Evolutionary conservation across 1,140 invertebrate species (phyloP).

Genomic region (Drosophila nebulosa): DNA sequence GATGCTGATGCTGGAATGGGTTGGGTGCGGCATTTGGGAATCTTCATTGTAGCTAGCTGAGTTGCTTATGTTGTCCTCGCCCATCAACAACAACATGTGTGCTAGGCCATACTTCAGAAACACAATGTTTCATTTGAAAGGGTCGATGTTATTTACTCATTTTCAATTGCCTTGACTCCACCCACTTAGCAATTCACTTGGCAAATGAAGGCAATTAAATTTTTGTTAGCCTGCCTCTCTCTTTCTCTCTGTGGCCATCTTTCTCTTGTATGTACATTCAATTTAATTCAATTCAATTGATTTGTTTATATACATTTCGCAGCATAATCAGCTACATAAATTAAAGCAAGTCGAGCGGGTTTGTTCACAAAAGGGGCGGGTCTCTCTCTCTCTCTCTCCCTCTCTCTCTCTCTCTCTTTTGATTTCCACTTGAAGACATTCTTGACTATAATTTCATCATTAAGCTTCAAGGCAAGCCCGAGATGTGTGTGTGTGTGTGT

Average conservation of each 20-base stretch:
- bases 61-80: no score
- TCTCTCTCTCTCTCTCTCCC: conserved; percentile 7
- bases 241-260: not conserved
- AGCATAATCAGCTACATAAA: conserved; percentile 66
- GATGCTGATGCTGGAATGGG: not conserved
- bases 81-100: not conserved
- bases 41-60: no score
- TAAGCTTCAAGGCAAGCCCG: conserved; percentile 27
- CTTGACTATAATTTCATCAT: conserved; percentile 59
- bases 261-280: conserved; percentile 26
- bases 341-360: conserved; percentile 41
- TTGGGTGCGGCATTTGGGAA: not conserved
- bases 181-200: conserved; percentile 18
- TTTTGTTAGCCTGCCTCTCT: conserved; percentile 8
- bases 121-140: not conserved
- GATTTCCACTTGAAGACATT: conserved; percentile 15
- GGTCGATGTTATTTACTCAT: not conserved
- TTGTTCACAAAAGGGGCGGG: conserved; percentile 40
- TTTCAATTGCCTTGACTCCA: conserved; percentile 40
- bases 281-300: conserved; percentile 61
- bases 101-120: not conserved
- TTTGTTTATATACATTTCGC: conserved; percentile 48
- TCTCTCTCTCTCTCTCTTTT: conserved; percentile 10
- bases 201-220: conserved; percentile 63
- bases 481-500: not conserved